Conservation (phyloP, 1,140 invertebrate genomes). For the Drosophila nikananu region DNA sequence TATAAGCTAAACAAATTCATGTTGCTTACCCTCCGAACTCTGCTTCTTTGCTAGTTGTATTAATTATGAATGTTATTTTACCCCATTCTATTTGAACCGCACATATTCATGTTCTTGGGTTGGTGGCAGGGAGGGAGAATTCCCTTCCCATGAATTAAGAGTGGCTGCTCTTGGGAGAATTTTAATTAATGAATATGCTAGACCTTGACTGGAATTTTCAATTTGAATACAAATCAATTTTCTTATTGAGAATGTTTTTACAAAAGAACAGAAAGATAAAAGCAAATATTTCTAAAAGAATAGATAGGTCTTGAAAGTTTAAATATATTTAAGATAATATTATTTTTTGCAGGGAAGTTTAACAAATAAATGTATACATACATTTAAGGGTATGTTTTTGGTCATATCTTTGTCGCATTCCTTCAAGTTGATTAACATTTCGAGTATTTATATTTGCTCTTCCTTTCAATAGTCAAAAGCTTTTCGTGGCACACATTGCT, state of each 20-base stretch:
- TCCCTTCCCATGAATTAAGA: background rate
- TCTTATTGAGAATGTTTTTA: background rate
- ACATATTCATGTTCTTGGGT: constrained; percentile 33
- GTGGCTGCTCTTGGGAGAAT: background rate
- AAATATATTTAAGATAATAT: too few species aligned
- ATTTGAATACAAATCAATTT: background rate
- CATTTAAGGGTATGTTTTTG: background rate
- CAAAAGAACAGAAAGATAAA: background rate
- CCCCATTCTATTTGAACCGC: constrained; percentile 8
- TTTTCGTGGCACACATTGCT: constrained; percentile 8
- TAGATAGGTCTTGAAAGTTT: background rate
- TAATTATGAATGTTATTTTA: constrained; percentile 62
- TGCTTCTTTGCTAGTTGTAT: constrained; percentile 23
- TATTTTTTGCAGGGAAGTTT: too few species aligned
- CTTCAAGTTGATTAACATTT: constrained; percentile 9
- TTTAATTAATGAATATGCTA: constrained; percentile 18
- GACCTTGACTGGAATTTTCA: constrained; percentile 13
- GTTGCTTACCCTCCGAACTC: background rate
- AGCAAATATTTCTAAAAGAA: background rate
- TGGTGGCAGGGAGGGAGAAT: background rate
- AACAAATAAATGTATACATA: background rate
- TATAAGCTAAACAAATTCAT: constrained; percentile 65
- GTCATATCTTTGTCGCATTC: too few species aligned
- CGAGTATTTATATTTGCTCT: background rate
- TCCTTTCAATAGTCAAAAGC: constrained; percentile 15